A percentile compares a stretch with the other conserved stretches of the same genome.
These are phyloP conservation scores for Leucosticte australis DNA, from an alignment of 2,113 vertebrate species.

Conservation along the genomic window DNA sequence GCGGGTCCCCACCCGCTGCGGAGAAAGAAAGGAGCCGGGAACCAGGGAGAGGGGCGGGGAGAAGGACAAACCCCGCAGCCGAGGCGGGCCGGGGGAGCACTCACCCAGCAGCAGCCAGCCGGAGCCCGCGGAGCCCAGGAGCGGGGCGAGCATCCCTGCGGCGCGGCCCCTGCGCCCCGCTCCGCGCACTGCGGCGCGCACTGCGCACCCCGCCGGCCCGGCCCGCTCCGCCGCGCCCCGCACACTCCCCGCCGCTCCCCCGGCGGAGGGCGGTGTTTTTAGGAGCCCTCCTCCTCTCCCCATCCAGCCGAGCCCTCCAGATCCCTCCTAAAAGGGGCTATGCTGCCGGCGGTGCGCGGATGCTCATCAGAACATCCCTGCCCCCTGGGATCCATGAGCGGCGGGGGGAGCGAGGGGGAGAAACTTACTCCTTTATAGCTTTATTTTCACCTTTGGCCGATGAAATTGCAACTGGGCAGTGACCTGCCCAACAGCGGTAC, in stretches of 20 bases:
- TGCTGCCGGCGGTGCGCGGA: background rate
- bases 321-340: background rate
- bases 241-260: background rate
- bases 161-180: conserved; percentile 23
- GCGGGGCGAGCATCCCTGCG: conserved; percentile 76
- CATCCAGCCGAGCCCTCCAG: background rate
- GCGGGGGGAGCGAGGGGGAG: background rate
- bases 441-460: background rate
- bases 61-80: background rate
- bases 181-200: conserved; percentile 14
- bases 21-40: background rate
- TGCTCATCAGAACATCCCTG: background rate
- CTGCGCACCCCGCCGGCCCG: background rate
- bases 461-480: background rate
- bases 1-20: background rate
- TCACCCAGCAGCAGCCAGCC: conserved; percentile 77
- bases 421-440: background rate
- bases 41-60: background rate
- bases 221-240: background rate
- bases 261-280: conserved; percentile 13
- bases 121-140: conserved; percentile 74
- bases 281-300: conserved; percentile 26
- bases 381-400: background rate
- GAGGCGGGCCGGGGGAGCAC: background rate
- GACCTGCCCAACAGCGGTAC: background rate